Conservation (phyloP, 2,113 vertebrate genomes). For the Eptatretus burgeri region DNA sequence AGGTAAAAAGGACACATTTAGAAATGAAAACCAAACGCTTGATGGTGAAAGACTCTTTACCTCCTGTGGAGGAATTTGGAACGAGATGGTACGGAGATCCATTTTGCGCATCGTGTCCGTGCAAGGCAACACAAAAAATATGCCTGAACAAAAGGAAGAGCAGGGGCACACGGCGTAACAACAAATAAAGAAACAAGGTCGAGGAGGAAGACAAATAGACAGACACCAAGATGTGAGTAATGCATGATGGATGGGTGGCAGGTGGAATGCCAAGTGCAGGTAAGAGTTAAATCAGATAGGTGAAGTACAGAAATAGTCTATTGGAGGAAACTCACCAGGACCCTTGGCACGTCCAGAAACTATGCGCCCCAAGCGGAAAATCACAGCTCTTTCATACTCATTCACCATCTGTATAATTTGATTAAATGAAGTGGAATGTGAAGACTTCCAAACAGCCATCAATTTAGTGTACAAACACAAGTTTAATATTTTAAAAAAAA, state of each 20-base stretch:
- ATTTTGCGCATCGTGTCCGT: not conserved
- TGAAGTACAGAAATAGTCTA: too few relatives aligned
- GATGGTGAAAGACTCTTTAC: not conserved
- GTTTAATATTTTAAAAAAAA: too few relatives aligned
- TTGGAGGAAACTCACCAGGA: conserved; percentile 26
- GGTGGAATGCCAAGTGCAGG: too few relatives aligned
- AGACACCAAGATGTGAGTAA: too few relatives aligned
- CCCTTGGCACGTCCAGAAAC: conserved; percentile 63
- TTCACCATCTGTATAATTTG: conserved; percentile 37
- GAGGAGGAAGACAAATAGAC: too few relatives aligned
- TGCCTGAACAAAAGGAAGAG: not conserved
- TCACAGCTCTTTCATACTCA: conserved; percentile 72
- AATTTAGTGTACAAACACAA: too few relatives aligned
- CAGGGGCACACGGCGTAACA: too few relatives aligned
- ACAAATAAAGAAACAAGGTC: too few relatives aligned
- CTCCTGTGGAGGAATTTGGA: conserved; percentile 4
- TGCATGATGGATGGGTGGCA: too few relatives aligned
- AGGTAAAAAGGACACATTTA: not conserved
- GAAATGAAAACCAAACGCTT: not conserved
- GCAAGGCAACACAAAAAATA: conserved; percentile 1
- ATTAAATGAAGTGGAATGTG: too few relatives aligned
- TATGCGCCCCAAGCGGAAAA: conserved; percentile 63
- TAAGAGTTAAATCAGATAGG: too few relatives aligned
- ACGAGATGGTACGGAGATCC: conserved; percentile 3
- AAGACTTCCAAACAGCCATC: too few relatives aligned